Conservation (phyloP, 37 sponge, comb jelly and placozoan genomes). For the Beroe ovata region DNA sequence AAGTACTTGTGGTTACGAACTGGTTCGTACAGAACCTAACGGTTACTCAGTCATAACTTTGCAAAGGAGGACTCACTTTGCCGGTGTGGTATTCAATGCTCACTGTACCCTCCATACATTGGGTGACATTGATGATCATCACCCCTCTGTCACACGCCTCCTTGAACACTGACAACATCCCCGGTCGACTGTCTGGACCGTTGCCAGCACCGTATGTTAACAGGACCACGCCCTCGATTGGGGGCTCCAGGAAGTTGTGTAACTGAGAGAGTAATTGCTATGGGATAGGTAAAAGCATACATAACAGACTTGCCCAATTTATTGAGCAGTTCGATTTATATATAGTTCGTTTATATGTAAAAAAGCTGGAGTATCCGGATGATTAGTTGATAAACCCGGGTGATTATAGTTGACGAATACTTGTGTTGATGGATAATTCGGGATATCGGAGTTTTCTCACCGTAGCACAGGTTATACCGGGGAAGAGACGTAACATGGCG, state of each 20-base stretch:
- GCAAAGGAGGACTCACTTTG: conserved; percentile 72
- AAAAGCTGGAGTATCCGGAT: no score
- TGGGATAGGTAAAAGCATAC: neutral
- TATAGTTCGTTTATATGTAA: no score
- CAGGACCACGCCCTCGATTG: conserved; percentile 88
- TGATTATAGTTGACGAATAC: no score
- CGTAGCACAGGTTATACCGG: conserved; percentile 85
- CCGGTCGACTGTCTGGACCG: conserved; percentile 71
- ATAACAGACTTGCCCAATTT: no score
- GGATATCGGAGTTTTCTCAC: no score
- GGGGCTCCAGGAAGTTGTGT: conserved; percentile 82
- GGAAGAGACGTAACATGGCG: conserved; percentile 87
- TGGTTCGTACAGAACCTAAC: no score
- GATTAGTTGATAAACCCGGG: no score
- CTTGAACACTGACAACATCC: conserved; percentile 74
- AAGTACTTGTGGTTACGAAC: no score
- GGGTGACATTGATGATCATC: conserved; percentile 88
- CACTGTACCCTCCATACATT: conserved; percentile 84
- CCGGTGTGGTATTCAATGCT: conserved; percentile 77
- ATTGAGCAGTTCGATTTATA: no score
- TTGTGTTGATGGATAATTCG: no score
- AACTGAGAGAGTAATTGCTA: conserved; percentile 69
- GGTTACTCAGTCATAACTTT: neutral
- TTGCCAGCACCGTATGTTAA: conserved; percentile 94
- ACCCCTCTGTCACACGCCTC: conserved; percentile 80